Percentiles rank a stretch among this genome's conserved stretches.
phyloP scores from a whole-genome alignment of 2,113 vertebrate species.

The Gyps fulvus region DNA sequence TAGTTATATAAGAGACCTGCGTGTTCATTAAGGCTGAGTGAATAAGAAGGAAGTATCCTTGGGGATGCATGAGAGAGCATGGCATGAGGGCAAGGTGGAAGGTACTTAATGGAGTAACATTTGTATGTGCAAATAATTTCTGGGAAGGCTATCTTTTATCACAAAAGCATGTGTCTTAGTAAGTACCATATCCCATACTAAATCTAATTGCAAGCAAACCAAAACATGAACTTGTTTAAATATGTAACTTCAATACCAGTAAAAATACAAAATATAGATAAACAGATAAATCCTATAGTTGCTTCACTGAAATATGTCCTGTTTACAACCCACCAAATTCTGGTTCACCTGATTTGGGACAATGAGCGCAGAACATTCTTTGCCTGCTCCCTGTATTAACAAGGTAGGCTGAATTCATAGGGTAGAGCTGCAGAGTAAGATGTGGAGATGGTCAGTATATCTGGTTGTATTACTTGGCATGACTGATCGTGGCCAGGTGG shows the following conservation, averaged over 20 bases:
- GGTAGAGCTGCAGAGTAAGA: neutral
- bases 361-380: neutral
- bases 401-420: neutral
- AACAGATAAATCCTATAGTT: neutral
- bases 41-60: neutral
- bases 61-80: neutral
- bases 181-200: neutral
- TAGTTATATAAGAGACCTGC: neutral
- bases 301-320: neutral
- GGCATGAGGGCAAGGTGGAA: neutral
- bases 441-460: neutral
- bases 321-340: neutral
- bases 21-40: neutral
- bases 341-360: neutral
- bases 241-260: neutral
- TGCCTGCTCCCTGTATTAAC: neutral
- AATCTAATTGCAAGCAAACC: neutral
- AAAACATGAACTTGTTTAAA: neutral
- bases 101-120: neutral
- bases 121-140: neutral
- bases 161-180: neutral
- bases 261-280: neutral
- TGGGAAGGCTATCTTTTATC: neutral
- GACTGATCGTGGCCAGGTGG: neutral
- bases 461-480: neutral